Conservation (phyloP, 2,888 invertebrate genomes). For the Diploptera punctata region DNA sequence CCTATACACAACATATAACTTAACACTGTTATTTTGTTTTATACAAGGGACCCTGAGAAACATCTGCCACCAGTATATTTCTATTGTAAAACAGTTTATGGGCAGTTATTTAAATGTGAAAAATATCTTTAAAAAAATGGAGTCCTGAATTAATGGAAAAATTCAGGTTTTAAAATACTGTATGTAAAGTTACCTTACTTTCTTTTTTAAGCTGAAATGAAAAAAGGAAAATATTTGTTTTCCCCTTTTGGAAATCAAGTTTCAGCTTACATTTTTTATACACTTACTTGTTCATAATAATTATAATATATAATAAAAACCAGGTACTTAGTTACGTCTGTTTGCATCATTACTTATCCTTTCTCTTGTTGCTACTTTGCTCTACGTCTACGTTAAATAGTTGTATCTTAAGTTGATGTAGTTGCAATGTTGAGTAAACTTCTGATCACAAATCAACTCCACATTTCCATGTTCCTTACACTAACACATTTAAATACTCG, state of each 20-base stretch:
- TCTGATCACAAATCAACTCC: not conserved
- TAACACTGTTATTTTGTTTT: slow-evolving; percentile 22
- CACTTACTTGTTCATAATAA: slow-evolving; percentile 37
- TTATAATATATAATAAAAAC: slow-evolving; percentile 41
- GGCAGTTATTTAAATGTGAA: slow-evolving; percentile 27
- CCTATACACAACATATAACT: slow-evolving; percentile 18
- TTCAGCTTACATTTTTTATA: slow-evolving; percentile 38
- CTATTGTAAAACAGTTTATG: slow-evolving; percentile 29
- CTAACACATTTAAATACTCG: no score
- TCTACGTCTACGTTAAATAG: slow-evolving; percentile 19
- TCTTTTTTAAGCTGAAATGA: slow-evolving; percentile 35
- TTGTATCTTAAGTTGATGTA: not conserved
- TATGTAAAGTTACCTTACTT: slow-evolving; percentile 27
- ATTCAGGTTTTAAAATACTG: slow-evolving; percentile 36
- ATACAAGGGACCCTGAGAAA: slow-evolving; percentile 30
- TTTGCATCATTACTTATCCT: slow-evolving; percentile 33
- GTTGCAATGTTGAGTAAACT: not conserved
- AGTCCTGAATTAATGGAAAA: slow-evolving; percentile 12
- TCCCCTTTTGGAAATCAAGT: slow-evolving; percentile 27
- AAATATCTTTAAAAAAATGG: slow-evolving; percentile 24
- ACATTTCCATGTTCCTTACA: no score
- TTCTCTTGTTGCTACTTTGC: slow-evolving; percentile 18
- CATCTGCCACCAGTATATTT: slow-evolving; percentile 26
- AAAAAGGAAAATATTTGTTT: slow-evolving; percentile 14
- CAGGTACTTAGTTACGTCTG: slow-evolving; percentile 43